Evolutionary conservation across 2,888 invertebrate genomes (phyloP).

Genomic region (Drosophila multiciliata): DNA sequence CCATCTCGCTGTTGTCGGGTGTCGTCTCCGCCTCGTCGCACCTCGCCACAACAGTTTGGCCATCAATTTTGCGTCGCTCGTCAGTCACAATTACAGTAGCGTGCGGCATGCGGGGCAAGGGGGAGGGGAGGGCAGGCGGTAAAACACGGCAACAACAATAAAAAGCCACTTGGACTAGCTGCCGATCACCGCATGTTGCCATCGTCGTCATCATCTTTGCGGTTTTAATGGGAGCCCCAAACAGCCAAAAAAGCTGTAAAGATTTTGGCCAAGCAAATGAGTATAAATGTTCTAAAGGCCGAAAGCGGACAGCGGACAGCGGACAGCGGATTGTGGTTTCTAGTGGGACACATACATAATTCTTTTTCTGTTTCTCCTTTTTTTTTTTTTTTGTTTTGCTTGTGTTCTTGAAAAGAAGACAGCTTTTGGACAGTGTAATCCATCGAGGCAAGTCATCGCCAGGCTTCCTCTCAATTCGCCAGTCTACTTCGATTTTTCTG

Average conservation of each 20-base stretch:
- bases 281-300: constrained; percentile 37
- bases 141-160: constrained; percentile 29
- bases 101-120: constrained; percentile 10
- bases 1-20: constrained; percentile 37
- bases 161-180: constrained; percentile 54
- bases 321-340: neutral
- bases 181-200: constrained; percentile 68
- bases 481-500: too few relatives aligned
- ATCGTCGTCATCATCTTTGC: constrained; percentile 36
- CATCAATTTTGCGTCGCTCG: constrained; percentile 47
- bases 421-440: constrained; percentile 21
- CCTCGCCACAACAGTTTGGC: constrained; percentile 34
- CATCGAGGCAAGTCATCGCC: neutral
- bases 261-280: constrained; percentile 66
- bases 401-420: constrained; percentile 3
- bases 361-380: neutral
- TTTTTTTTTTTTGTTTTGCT: neutral
- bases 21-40: neutral
- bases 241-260: constrained; percentile 64
- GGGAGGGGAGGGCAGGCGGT: neutral
- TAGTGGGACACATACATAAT: neutral
- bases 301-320: neutral
- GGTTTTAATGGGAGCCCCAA: constrained; percentile 41
- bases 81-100: constrained; percentile 50
- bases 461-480: too few relatives aligned